Percentiles rank a stretch among this genome's conserved stretches.
phyloP scores from a whole-genome alignment of 2,888 invertebrate genomes.

The Scaptomyza cyrtandrae region DNA sequence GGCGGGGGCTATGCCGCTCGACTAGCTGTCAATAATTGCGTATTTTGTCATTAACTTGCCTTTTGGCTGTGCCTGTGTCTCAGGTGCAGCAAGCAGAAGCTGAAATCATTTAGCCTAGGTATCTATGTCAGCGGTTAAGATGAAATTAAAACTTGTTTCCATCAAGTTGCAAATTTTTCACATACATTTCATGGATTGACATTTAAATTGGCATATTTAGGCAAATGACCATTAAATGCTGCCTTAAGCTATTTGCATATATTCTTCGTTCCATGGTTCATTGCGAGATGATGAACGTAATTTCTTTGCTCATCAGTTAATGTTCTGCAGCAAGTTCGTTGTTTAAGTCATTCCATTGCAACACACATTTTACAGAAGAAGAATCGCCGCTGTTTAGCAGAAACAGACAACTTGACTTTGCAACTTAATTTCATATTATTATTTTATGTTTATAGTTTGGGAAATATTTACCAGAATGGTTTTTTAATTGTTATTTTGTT shows the following conservation, averaged over 20 bases:
- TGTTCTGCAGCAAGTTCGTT: slow-evolving; percentile 54
- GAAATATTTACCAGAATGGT: neutral
- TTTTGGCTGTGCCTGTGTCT: neutral
- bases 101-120: slow-evolving; percentile 45
- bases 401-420: neutral
- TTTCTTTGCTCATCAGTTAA: slow-evolving; percentile 25
- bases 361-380: slow-evolving; percentile 16
- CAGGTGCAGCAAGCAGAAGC: slow-evolving; percentile 40
- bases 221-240: slow-evolving; percentile 65
- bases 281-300: slow-evolving; percentile 35
- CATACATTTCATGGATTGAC: slow-evolving; percentile 63
- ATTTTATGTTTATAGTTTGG: neutral
- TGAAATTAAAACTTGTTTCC: slow-evolving; percentile 70
- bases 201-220: slow-evolving; percentile 77
- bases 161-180: slow-evolving; percentile 43
- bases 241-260: slow-evolving; percentile 38
- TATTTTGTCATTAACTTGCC: slow-evolving; percentile 60
- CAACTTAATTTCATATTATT: neutral
- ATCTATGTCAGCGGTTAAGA: slow-evolving; percentile 63
- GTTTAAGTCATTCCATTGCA: slow-evolving; percentile 62
- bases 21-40: slow-evolving; percentile 51
- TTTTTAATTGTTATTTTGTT: neutral
- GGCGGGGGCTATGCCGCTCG: neutral
- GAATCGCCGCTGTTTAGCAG: neutral
- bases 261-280: slow-evolving; percentile 28